A percentile compares a stretch with the other conserved stretches of the same genome.
Evolutionary conservation across 2,888 invertebrate genomes (phyloP).

Genomic region (Acanthococcus lagerstroemiae): DNA sequence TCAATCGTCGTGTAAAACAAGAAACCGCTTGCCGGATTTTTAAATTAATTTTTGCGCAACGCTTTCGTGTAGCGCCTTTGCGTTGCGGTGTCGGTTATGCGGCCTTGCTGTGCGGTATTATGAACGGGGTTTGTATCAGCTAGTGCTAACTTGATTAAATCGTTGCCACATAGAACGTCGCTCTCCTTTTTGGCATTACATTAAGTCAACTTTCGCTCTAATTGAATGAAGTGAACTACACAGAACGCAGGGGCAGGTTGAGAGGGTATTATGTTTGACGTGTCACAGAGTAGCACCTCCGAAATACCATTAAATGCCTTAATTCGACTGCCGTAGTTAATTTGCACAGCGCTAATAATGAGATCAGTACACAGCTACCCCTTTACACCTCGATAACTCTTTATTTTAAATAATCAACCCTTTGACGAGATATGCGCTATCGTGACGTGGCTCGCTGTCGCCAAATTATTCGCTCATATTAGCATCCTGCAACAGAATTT

Average conservation of each 20-base stretch:
- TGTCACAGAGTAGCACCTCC: conserved; percentile 19
- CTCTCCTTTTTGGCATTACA: conserved; percentile 14
- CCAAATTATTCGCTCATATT: no score
- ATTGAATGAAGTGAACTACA: conserved; percentile 16
- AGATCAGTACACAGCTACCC: conserved; percentile 26
- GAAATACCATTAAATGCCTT: conserved; percentile 27
- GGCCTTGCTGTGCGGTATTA: conserved; percentile 23
- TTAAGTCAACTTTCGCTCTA: conserved; percentile 23
- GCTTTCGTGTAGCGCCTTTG: background rate
- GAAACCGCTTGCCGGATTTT: no score
- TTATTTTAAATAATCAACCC: conserved; percentile 28
- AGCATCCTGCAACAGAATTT: no score
- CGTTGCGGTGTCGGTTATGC: conserved; percentile 24
- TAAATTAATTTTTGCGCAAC: no score
- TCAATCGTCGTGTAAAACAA: no score
- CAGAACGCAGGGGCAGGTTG: background rate
- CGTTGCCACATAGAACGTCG: conserved; percentile 9
- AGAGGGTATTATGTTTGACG: conserved; percentile 24
- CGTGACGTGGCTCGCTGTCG: background rate
- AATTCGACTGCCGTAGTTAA: conserved; percentile 26
- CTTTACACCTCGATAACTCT: conserved; percentile 8
- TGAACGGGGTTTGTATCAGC: background rate
- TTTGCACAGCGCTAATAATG: conserved; percentile 25
- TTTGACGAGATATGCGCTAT: conserved; percentile 18
- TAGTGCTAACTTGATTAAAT: conserved; percentile 24